Evolutionary conservation across 2,888 invertebrate genomes (phyloP), one percentile per base, ranked within the genome.

Genomic region (Cryptocephalus moraei): DNA sequence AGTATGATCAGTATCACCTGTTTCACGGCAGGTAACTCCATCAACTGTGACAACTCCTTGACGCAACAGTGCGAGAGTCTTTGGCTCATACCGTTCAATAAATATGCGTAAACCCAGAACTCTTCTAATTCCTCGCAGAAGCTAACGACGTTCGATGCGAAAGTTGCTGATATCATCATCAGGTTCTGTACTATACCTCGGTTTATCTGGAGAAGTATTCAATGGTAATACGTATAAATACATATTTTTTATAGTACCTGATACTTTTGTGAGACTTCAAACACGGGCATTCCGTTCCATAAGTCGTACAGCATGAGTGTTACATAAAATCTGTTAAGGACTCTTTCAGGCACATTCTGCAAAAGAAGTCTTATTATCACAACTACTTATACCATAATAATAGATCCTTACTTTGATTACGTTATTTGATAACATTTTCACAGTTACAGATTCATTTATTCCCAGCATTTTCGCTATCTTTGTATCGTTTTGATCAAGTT

Each of bases 1-100:
- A 2, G 22, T 22, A 22, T 6, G 12, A 36, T 2, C n/a, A 12
- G 36, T 36, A 11, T 36, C 69, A 85, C 85, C 72, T 86, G 82
- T 75, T 86, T 90, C 3, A 96, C 91, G 13, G 82, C 80, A 1
- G 95, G 94, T 56, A 96, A 75, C 55, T 91, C 88, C 82, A 96
- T 81, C 13, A 97, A 75, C 9, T 84, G 83, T 33, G 83, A 73
- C 46, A 96, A 73, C 57, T 93, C 92, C 1, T 78, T 73, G 9
- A 85, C 80, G 48, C 89, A 89, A 69, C 92, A 92, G 65, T 87
- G 82, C 51, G 85, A 81, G 58, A 96, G 75, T 49, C 84, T 76
- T 56, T 80, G 75, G 32, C 84, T 79, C 64, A 96, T 82, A 51
- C 80, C 80, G 14, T 72, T 76, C 47, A 97, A 73, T 51, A 96